phyloP scores from a whole-genome alignment of 2,888 invertebrate genomes.

The Cloeon dipterum region DNA sequence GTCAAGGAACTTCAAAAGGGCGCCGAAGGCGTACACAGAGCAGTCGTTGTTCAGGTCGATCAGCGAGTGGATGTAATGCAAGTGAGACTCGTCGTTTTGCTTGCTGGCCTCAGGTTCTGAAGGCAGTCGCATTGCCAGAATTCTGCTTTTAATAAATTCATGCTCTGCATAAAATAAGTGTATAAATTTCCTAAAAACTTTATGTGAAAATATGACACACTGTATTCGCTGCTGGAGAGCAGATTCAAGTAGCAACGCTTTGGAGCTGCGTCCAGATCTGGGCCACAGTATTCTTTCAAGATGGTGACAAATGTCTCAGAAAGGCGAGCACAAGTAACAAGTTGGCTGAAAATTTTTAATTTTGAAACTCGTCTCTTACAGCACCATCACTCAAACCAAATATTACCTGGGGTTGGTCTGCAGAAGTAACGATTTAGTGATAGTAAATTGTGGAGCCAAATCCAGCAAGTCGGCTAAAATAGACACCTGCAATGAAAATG shows the following conservation, averaged over 20 bases:
- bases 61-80: conserved; percentile 31
- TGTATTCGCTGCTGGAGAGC: no score
- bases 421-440: conserved; percentile 29
- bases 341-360: conserved; percentile 4
- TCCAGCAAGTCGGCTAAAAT: conserved; percentile 45
- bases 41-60: conserved; percentile 35
- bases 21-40: conserved; percentile 45
- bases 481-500: conserved; percentile 23
- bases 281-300: no score
- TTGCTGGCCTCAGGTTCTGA: conserved; percentile 26
- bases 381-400: neutral
- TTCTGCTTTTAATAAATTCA: no score
- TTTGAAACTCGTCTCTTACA: no score
- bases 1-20: conserved; percentile 45
- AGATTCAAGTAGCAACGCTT: no score
- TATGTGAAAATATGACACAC: no score
- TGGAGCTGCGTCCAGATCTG: neutral
- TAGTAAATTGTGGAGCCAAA: conserved; percentile 31
- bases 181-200: no score
- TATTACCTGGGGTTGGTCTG: conserved; percentile 32
- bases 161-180: no score
- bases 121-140: conserved; percentile 27
- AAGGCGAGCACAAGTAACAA: conserved; percentile 15
- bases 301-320: conserved; percentile 25
- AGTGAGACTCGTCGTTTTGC: conserved; percentile 23